Conservation (phyloP, 1,140 invertebrate genomes). For the Neodiprion virginianus region DNA sequence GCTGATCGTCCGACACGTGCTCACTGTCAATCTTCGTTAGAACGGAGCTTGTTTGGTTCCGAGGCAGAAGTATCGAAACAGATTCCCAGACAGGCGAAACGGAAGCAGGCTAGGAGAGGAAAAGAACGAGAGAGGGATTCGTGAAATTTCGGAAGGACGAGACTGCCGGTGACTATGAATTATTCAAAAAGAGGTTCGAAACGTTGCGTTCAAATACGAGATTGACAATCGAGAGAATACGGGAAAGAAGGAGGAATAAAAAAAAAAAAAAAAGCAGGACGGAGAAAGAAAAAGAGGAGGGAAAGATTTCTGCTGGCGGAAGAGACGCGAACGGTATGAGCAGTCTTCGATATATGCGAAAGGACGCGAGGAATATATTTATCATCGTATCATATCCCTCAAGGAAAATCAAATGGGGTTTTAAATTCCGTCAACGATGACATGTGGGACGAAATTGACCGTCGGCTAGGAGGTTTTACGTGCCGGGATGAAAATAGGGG, state of each 20-base stretch:
- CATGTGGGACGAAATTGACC: constrained; percentile 3
- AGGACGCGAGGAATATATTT: neutral
- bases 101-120: constrained; percentile 11
- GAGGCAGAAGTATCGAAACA: neutral
- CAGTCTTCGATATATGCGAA: too few relatives aligned
- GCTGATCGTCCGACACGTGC: constrained; percentile 35
- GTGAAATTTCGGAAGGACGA: neutral
- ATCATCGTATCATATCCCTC: neutral
- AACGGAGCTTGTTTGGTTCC: neutral
- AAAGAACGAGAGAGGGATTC: constrained; percentile 18
- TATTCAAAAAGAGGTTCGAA: constrained; percentile 23
- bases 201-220: neutral
- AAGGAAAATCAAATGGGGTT: neutral
- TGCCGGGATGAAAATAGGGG: constrained; percentile 12
- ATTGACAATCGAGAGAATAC: too few relatives aligned
- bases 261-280: too few relatives aligned
- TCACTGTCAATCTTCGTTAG: constrained; percentile 46
- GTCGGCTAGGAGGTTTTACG: neutral
- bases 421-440: constrained; percentile 1
- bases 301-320: too few relatives aligned
- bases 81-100: constrained; percentile 14
- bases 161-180: neutral
- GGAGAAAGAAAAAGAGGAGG: too few relatives aligned
- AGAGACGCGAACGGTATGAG: too few relatives aligned
- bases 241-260: too few relatives aligned